Base-by-base conservation (phyloP, 2,797 vertebrate genomes). In the Rhodeus uyekii region DNA sequence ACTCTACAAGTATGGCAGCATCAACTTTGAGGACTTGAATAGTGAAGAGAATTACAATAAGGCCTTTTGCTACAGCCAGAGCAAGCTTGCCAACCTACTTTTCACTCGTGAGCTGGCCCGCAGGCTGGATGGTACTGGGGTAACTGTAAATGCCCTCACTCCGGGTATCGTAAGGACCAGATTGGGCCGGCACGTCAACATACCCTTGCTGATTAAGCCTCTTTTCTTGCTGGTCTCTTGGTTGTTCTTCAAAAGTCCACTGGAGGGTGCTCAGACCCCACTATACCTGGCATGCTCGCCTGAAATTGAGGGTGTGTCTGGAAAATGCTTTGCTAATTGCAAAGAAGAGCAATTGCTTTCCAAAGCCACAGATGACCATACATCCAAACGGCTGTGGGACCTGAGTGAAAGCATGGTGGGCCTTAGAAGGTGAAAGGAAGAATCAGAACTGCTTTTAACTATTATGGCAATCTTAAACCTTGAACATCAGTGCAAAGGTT, bases 21-120 rank as follows among this genome's bases (percentile, higher is more conserved):
- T 99, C 90, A 96, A 98, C 90, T 99, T 99, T 42, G 95, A 98
- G 2, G 97, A 99, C 90, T 88, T 97, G 86, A 97, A 98, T 89
- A 97, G 97, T 80, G 97, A 98, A 74, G 87, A 86, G 4, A 94
- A 77, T 89, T 99, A 98, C 88, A 91, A 95, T 85, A 97, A 96
- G 87, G 94, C 96, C 46, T 97, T 95, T 91, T 96, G 94, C 88
- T 99, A 99, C 74, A 97, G 96, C 85, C 96, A 96, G 85, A 99
- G 97, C 90, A 99, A 99, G 88, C 87, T 99, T 85, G 98, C 97
- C 55, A 99, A 99, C 89, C 93, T 99, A 83, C 87, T 99, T 27
- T 98, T 98, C 81, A 95, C 94, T 4, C 95, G 91, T 4, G 95
- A 98, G 79, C 92, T 99, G 76, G 94, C 96, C 29, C 92, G 81